Conservation (phyloP, 2,113 vertebrate species). For the Stercorarius parasiticus region DNA sequence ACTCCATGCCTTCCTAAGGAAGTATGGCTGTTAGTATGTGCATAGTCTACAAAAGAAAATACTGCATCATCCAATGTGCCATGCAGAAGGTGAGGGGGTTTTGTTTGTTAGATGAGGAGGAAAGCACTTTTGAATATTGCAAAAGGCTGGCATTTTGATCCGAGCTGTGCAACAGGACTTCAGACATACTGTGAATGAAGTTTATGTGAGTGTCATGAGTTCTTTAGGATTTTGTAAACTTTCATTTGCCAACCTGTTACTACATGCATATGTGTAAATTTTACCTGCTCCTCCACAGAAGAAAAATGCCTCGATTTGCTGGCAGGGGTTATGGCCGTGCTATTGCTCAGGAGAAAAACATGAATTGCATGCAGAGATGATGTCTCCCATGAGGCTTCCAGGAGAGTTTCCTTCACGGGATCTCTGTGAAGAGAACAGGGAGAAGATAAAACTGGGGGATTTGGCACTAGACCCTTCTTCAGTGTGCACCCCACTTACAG, state of each 20-base stretch:
- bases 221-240: not conserved
- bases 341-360: not conserved
- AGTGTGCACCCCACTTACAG: not conserved
- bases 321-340: not conserved
- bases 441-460: not conserved
- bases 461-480: not conserved
- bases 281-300: not conserved
- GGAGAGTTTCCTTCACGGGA: not conserved
- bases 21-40: not conserved
- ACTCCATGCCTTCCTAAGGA: not conserved
- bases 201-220: not conserved
- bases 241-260: not conserved
- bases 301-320: not conserved
- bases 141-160: not conserved
- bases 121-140: not conserved
- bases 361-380: not conserved
- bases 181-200: not conserved
- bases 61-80: not conserved
- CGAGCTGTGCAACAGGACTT: not conserved
- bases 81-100: not conserved
- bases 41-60: not conserved
- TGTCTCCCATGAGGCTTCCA: not conserved
- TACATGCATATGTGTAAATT: not conserved
- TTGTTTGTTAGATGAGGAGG: not conserved
- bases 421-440: not conserved